Conservation (phyloP, 2,888 invertebrate species). For the Yponomeuta cagnagella region DNA sequence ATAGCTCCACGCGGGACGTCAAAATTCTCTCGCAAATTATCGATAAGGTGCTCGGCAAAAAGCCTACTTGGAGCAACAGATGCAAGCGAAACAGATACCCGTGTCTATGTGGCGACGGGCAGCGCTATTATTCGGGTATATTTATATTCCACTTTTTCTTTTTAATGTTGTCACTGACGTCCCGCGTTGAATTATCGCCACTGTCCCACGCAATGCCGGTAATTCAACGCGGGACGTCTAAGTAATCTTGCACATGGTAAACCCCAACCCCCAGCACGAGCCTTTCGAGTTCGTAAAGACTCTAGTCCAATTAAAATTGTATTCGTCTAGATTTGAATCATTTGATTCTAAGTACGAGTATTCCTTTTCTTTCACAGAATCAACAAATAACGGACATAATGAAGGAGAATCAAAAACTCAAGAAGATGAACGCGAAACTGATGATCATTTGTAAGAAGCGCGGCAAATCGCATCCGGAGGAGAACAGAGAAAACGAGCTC, state of each 20-base stretch:
- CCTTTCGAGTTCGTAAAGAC: no score
- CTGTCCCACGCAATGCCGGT: no score
- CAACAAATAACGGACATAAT: slow-evolving; percentile 10
- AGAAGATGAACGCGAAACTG: slow-evolving; percentile 59
- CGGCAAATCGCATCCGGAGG: slow-evolving; percentile 37
- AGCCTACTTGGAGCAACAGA: slow-evolving; percentile 38
- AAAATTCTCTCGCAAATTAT: slow-evolving; percentile 30
- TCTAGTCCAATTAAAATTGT: no score
- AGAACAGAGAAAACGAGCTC: slow-evolving; percentile 53
- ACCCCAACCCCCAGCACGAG: no score
- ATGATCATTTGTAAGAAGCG: slow-evolving; percentile 65
- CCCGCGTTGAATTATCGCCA: no score
- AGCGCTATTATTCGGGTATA: slow-evolving; percentile 65
- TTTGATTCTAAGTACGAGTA: no score
- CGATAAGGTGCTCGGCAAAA: slow-evolving; percentile 46
- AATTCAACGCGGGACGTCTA: no score
- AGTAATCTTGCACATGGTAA: no score
- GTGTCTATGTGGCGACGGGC: slow-evolving; percentile 53
- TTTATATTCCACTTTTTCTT: no score
- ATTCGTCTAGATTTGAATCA: background rate
- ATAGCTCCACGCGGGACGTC: background rate
- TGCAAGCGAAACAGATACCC: slow-evolving; percentile 30
- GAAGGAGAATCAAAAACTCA: slow-evolving; percentile 64
- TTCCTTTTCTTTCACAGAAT: background rate
- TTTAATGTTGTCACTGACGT: no score